Conservation (phyloP, 2,797 vertebrate species). For the Parotocinclus haroldoi region DNA sequence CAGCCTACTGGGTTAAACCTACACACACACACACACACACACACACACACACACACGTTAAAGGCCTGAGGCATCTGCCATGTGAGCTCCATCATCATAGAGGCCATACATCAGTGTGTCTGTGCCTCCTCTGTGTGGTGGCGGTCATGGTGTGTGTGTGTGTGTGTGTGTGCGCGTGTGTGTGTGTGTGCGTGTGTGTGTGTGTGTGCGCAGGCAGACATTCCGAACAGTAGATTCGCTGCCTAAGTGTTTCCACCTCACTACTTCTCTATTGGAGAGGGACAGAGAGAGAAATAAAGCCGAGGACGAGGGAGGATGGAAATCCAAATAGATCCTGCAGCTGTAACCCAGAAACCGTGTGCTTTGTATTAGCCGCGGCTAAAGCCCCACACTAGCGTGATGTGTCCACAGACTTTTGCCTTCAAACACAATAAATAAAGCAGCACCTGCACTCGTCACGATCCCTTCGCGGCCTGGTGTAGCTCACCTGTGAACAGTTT, state of each 20-base stretch:
- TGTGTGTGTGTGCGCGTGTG: not conserved
- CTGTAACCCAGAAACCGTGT: slow-evolving; percentile 7
- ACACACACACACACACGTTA: slow-evolving; percentile 10
- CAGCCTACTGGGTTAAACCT: too few relatives aligned
- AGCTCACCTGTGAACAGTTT: slow-evolving; percentile 90
- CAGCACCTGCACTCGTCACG: too few relatives aligned
- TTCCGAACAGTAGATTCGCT: slow-evolving; percentile 58
- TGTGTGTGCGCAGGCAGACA: slow-evolving; percentile 61
- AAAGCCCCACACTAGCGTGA: too few relatives aligned
- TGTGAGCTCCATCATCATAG: not conserved
- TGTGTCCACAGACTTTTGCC: too few relatives aligned
- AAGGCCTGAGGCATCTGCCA: not conserved
- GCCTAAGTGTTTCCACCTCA: slow-evolving; percentile 67
- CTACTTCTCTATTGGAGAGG: slow-evolving; percentile 44
- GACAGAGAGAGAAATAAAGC: slow-evolving; percentile 2
- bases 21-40: not conserved
- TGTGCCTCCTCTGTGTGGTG: slow-evolving; percentile 45
- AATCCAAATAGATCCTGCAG: slow-evolving; percentile 10
- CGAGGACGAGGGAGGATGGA: not conserved
- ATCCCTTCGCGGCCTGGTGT: too few relatives aligned
- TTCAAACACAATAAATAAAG: too few relatives aligned
- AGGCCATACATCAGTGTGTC: not conserved
- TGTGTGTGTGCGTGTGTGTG: not conserved
- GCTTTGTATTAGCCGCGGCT: slow-evolving; percentile 13
- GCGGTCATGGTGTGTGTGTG: slow-evolving; percentile 4